These are phyloP conservation scores for Agrotis puta DNA, from an alignment of 2,888 invertebrate species.

Conservation along the genomic window DNA sequence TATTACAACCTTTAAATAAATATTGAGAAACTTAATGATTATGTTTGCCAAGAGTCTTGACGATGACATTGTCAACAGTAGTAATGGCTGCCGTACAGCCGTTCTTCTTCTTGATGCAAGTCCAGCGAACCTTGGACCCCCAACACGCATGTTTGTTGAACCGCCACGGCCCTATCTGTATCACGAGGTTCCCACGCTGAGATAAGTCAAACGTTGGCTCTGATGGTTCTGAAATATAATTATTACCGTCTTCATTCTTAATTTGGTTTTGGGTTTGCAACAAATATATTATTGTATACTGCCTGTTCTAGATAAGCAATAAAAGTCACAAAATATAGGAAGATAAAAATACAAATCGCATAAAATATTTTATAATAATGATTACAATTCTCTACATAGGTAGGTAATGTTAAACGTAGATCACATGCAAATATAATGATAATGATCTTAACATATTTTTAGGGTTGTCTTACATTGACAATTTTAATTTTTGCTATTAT, in stretches of 20 bases:
- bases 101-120: constrained; percentile 86
- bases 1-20: neutral
- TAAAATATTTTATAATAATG: too few species aligned
- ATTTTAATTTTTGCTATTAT: too few species aligned
- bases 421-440: too few species aligned
- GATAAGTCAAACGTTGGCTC: constrained; percentile 77
- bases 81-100: constrained; percentile 86
- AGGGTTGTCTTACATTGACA: too few species aligned
- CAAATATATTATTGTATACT: too few species aligned
- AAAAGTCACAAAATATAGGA: neutral
- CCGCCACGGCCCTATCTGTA: constrained; percentile 86
- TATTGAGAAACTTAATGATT: neutral
- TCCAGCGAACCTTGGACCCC: constrained; percentile 87
- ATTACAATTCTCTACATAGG: too few species aligned
- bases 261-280: too few species aligned
- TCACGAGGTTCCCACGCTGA: constrained; percentile 84
- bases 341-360: too few species aligned
- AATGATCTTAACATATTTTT: too few species aligned
- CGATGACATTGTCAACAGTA: constrained; percentile 84
- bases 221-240: neutral
- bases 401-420: too few species aligned
- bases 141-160: constrained; percentile 87
- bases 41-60: constrained; percentile 71
- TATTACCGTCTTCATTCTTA: neutral
- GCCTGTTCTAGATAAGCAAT: neutral